Percentiles rank a stretch among this genome's conserved stretches.
These are phyloP conservation scores for Cotesia glomerata DNA, from an alignment of 1,140 invertebrate genomes.

Conservation along the genomic window DNA sequence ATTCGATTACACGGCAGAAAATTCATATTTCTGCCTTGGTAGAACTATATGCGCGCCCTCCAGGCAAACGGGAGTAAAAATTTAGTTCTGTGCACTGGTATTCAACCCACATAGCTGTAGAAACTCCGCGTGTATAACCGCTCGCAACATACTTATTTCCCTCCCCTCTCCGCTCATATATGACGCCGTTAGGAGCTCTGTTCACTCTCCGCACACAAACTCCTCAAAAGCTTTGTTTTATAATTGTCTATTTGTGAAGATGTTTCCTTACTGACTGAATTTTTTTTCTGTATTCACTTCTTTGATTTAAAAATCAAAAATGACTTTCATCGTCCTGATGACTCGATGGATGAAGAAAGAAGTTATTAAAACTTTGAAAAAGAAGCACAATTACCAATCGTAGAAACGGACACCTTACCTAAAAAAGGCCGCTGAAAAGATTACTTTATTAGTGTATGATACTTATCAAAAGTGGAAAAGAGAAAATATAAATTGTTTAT, in stretches of 20 bases:
- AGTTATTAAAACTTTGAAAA: conserved; percentile 20
- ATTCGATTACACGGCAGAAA: not conserved
- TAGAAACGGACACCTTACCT: conserved; percentile 20
- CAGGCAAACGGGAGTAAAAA: not conserved
- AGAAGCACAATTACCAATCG: conserved; percentile 23
- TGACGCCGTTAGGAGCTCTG: too few relatives aligned
- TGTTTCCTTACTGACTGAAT: too few relatives aligned
- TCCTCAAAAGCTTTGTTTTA: too few relatives aligned
- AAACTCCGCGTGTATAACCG: not conserved
- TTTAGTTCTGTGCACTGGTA: not conserved
- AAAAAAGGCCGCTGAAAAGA: conserved; percentile 28
- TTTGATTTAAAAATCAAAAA: not conserved
- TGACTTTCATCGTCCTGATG: conserved; percentile 19
- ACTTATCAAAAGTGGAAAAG: conserved; percentile 1
- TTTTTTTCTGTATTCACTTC: too few relatives aligned
- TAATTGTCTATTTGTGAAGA: too few relatives aligned
- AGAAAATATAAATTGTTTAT: not conserved
- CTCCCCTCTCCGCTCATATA: too few relatives aligned
- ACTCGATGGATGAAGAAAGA: conserved; percentile 24
- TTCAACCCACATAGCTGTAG: not conserved
- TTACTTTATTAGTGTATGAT: conserved; percentile 15
- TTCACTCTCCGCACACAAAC: too few relatives aligned
- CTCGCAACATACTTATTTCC: not conserved
- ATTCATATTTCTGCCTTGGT: not conserved
- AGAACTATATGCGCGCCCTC: not conserved